phyloP scores from a whole-genome alignment of 2,113 vertebrate species.

The Heteronetta atricapilla region DNA sequence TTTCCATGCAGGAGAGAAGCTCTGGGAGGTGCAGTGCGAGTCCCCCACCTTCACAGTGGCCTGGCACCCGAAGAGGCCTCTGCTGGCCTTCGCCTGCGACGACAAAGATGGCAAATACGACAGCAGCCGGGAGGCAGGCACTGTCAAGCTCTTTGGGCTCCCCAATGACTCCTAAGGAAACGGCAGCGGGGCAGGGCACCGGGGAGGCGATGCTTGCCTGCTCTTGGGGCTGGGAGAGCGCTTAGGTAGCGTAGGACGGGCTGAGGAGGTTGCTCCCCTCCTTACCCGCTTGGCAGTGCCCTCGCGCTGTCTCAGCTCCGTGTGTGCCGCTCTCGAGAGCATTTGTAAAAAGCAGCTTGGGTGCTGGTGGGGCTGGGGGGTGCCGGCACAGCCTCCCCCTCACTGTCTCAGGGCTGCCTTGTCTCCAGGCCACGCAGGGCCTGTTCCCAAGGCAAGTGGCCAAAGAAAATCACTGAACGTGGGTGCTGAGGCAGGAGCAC shows the following conservation, averaged over 20 bases:
- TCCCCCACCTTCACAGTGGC: slow-evolving; percentile 98
- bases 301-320: accelerated
- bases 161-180: slow-evolving; percentile 90
- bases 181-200: neutral
- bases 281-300: neutral
- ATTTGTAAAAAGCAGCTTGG: neutral
- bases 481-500: neutral
- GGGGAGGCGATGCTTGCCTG: neutral
- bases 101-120: slow-evolving; percentile 99
- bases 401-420: neutral
- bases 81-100: slow-evolving; percentile 95
- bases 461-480: neutral
- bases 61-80: slow-evolving; percentile 95
- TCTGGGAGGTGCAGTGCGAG: slow-evolving; percentile 99
- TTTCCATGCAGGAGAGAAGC: slow-evolving; percentile 88
- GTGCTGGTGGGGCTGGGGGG: neutral
- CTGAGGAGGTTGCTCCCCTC: neutral
- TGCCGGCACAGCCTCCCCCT: neutral
- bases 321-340: neutral
- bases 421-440: accelerated
- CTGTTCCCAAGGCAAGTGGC: neutral
- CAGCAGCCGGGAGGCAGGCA: slow-evolving; percentile 94
- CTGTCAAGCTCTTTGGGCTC: slow-evolving; percentile 97
- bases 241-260: neutral
- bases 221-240: neutral